Evolutionary conservation across 2,888 invertebrate genomes (phyloP).

Genomic region (Megalurothrips usitatus): DNA sequence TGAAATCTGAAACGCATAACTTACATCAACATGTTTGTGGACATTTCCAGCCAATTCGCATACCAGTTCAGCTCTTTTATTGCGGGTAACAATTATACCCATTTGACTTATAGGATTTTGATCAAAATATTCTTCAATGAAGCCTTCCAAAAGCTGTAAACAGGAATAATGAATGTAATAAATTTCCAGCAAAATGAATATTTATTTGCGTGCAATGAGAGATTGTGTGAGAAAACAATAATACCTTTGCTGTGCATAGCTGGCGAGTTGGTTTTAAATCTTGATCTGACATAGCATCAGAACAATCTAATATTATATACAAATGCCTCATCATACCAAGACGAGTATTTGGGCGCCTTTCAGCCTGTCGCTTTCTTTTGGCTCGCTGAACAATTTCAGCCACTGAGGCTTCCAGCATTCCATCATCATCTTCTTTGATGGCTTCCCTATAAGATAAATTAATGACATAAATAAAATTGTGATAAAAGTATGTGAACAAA

Average conservation of each 20-base stretch:
- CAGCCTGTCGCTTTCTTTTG: conserved; percentile 67
- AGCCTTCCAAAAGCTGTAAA: conserved; percentile 79
- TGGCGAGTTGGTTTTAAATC: conserved; percentile 92
- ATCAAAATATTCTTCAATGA: conserved; percentile 95
- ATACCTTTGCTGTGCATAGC: conserved; percentile 78
- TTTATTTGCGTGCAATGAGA: not conserved
- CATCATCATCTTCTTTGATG: conserved; percentile 93
- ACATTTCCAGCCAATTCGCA: conserved; percentile 85
- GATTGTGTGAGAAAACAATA: conserved; percentile 28
- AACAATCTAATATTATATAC: conserved; percentile 86
- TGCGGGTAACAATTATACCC: conserved; percentile 84
- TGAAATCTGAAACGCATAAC: not conserved
- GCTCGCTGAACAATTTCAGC: conserved; percentile 88
- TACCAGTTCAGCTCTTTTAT: conserved; percentile 90
- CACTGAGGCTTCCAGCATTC: conserved; percentile 82
- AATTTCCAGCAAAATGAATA: conserved; percentile 27
- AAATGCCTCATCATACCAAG: conserved; percentile 99
- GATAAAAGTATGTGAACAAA: conserved; percentile 28
- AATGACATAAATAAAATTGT: conserved; percentile 29
- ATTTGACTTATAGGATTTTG: conserved; percentile 98
- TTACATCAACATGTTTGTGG: conserved; percentile 68
- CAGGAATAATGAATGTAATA: conserved; percentile 29
- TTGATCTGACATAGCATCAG: conserved; percentile 89
- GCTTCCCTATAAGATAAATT: conserved; percentile 67
- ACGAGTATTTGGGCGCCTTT: conserved; percentile 71